A percentile compares a stretch with the other conserved stretches of the same genome.
phyloP scores from a whole-genome alignment of 2,797 vertebrate genomes.

The Microctenopoma stevenorrisi region DNA sequence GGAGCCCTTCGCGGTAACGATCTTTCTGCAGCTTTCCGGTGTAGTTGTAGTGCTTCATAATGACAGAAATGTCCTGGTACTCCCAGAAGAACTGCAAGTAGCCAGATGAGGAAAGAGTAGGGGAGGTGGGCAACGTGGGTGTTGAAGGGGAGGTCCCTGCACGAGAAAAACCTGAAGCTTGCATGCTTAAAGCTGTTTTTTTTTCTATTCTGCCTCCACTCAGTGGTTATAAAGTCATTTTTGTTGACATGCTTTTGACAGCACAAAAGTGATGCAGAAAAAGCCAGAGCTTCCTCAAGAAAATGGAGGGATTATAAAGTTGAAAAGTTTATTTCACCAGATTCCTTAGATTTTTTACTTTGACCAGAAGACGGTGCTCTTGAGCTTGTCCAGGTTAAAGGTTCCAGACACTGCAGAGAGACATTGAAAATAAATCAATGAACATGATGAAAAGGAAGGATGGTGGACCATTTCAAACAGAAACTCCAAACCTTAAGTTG shows the following conservation, averaged over 20 bases:
- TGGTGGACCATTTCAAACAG: neutral
- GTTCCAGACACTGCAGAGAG: slow-evolving; percentile 47
- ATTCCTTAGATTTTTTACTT: slow-evolving; percentile 26
- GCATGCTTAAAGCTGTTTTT: slow-evolving; percentile 66
- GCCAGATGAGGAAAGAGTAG: slow-evolving; percentile 22
- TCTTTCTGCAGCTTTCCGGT: slow-evolving; percentile 86
- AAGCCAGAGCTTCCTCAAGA: slow-evolving; percentile 10
- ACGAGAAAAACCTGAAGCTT: slow-evolving; percentile 52
- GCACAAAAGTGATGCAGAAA: slow-evolving; percentile 13
- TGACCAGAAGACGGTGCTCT: slow-evolving; percentile 66
- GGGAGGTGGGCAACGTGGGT: slow-evolving; percentile 9
- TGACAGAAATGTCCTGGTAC: slow-evolving; percentile 81
- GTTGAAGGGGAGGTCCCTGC: slow-evolving; percentile 32
- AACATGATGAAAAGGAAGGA: slow-evolving; percentile 16
- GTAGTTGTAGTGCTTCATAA: slow-evolving; percentile 88
- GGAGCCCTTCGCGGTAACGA: slow-evolving; percentile 84
- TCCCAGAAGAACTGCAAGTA: slow-evolving; percentile 72
- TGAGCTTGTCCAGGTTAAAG: slow-evolving; percentile 41
- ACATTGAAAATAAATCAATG: slow-evolving; percentile 29
- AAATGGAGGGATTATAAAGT: slow-evolving; percentile 30
- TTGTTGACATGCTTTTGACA: slow-evolving; percentile 32
- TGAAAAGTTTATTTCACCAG: slow-evolving; percentile 26
- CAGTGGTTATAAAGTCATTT: slow-evolving; percentile 61
- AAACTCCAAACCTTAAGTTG: neutral
- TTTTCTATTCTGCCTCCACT: slow-evolving; percentile 25